Evolutionary conservation across 2,888 invertebrate species (phyloP).

Genomic region (Cyrtodaria siliqua): DNA sequence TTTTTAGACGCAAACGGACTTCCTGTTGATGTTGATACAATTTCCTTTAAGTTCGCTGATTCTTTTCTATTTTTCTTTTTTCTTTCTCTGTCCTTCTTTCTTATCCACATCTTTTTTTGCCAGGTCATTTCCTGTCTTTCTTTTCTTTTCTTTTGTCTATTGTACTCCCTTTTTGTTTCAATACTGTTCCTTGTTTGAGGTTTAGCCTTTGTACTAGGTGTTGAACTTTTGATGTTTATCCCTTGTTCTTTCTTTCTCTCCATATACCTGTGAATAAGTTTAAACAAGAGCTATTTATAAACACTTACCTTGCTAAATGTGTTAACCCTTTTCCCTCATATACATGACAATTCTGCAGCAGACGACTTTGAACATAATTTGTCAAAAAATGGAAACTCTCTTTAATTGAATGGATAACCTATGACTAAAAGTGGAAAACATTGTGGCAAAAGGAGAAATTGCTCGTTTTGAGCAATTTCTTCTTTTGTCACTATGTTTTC

Average conservation of each 20-base stretch:
- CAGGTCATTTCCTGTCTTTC: conserved; percentile 34
- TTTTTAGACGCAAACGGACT: conserved; percentile 44
- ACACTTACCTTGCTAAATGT: conserved; percentile 12
- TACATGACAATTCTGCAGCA: no score
- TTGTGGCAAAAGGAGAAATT: no score
- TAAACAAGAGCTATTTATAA: conserved; percentile 34
- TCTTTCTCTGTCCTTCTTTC: conserved; percentile 49
- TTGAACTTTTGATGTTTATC: conserved; percentile 33
- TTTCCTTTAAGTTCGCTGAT: conserved; percentile 25
- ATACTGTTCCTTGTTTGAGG: conserved; percentile 35
- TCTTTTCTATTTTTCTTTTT: conserved; percentile 31
- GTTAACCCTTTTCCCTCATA: no score
- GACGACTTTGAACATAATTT: no score
- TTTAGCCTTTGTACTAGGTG: conserved; percentile 40
- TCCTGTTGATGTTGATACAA: conserved; percentile 19
- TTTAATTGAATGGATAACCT: no score
- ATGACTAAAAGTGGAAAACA: no score
- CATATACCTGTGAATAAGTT: conserved; percentile 48
- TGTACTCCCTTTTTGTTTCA: conserved; percentile 38
- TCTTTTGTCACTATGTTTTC: no score
- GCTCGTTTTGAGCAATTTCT: no score
- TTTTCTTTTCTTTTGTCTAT: conserved; percentile 40
- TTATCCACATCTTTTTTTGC: conserved; percentile 51
- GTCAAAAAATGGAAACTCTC: no score
- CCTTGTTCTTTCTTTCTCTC: conserved; percentile 42